Conservation (phyloP, 2,888 invertebrate genomes). For the Cerastis leucographa region DNA sequence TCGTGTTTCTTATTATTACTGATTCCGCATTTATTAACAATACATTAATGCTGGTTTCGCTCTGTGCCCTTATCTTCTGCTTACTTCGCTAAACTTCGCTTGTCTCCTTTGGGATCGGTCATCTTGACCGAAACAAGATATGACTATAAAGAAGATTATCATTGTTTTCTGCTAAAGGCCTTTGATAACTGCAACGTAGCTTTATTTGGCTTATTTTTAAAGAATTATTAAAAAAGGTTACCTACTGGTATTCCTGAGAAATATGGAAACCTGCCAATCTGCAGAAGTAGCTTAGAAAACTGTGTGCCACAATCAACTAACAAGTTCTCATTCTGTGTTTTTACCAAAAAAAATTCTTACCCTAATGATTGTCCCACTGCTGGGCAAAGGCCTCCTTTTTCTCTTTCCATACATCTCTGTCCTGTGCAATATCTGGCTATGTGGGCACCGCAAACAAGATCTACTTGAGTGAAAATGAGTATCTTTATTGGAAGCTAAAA, state of each 20-base stretch:
- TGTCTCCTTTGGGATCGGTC: neutral
- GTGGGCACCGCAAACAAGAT: too few species aligned
- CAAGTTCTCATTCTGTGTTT: neutral
- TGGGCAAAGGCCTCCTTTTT: too few species aligned
- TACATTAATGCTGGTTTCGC: neutral
- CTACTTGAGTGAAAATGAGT: neutral
- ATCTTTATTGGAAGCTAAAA: neutral
- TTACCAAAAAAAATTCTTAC: neutral
- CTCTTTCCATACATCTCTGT: too few species aligned
- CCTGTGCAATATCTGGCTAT: too few species aligned
- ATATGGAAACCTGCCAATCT: neutral
- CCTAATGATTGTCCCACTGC: too few species aligned
- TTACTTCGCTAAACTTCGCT: neutral
- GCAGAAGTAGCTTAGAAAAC: neutral
- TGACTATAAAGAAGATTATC: neutral
- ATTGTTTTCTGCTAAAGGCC: neutral
- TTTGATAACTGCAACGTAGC: neutral
- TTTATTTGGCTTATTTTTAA: neutral
- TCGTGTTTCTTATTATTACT: neutral
- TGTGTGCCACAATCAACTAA: neutral
- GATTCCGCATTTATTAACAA: neutral
- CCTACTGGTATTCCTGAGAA: neutral
- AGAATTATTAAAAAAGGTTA: neutral
- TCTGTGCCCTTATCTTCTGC: neutral
- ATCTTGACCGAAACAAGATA: neutral